Base-by-base conservation (phyloP, 1,140 invertebrate species). In the Bradynema listronoti region DNA sequence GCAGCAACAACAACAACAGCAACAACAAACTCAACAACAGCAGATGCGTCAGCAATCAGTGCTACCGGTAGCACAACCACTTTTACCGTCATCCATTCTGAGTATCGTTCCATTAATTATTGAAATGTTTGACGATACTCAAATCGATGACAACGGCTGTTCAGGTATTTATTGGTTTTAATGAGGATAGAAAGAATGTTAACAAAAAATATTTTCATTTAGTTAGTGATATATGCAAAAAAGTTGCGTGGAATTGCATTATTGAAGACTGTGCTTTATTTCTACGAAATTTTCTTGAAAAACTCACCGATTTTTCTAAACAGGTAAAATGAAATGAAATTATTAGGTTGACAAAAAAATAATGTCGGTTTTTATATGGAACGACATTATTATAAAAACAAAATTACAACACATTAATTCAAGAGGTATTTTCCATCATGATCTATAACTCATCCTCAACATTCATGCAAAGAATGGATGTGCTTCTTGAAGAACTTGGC, bases 211-310 rank as follows among this genome's bases (percentile, higher is more conserved):
- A 56, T 52, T 53, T 24, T 61, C 25, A 72, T 71, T 36, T 75
- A 89, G 88, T 84, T 33, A 78, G 79, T 62, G 81, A 83, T 59
- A 80, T 57, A 36, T 84, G 25, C 80, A 82, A 32, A 78, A 80
- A 63, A 81, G 82, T 93, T 0, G 92, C 96, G 54, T 97, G 93
- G 92, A 87, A 86, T 63, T 97, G 93, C 80, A 80, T 99, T 33
- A 91, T 97, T 0, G 95, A 99, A 83, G 95, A 99, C 73, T 90
- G 91, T 9, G 88, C 91, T 0, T 79, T 99, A 0, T 99, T 98
- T 78, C 81, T 97, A 25, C 84, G 94, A 30, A 92, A 96, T 74
- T 89, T 98, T 54, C 81, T 99, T 34, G 95, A 99, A 79, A 86
- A 92, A 53, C 79, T 99, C 1, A 99, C 95, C 0, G 83, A 80